phyloP scores from a whole-genome alignment of 2,113 vertebrate genomes.

The Xenotilapia caudafasciata region DNA sequence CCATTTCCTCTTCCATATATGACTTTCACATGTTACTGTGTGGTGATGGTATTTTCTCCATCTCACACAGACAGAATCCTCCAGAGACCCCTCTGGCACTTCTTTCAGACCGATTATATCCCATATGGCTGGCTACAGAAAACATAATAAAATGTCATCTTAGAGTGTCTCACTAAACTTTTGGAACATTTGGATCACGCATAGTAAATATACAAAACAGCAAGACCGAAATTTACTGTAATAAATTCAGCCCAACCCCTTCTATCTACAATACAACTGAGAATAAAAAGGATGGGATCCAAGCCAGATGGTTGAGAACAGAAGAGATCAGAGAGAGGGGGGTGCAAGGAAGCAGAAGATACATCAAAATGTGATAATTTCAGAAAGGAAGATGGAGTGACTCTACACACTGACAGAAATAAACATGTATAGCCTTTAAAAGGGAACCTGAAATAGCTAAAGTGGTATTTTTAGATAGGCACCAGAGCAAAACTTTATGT shows the following conservation, averaged over 20 bases:
- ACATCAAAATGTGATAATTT: slow-evolving; percentile 33
- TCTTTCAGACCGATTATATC: background rate
- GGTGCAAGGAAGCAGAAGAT: slow-evolving; percentile 12
- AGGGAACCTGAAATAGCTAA: background rate
- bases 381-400: slow-evolving; percentile 1
- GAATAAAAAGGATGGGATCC: background rate
- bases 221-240: background rate
- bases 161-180: background rate
- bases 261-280: background rate
- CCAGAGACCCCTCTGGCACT: background rate
- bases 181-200: slow-evolving; percentile 2
- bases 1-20: slow-evolving; percentile 22
- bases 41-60: slow-evolving; percentile 16
- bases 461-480: slow-evolving; percentile 43
- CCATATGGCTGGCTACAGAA: background rate
- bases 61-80: slow-evolving; percentile 10
- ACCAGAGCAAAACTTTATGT: background rate
- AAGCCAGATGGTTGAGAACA: slow-evolving; percentile 43
- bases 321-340: background rate
- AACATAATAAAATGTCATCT: background rate
- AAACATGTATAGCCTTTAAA: slow-evolving; percentile 16
- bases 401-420: slow-evolving; percentile 12
- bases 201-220: slow-evolving; percentile 8
- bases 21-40: slow-evolving; percentile 18
- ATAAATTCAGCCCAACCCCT: background rate